These are phyloP conservation scores for Fistularia tabacaria DNA, from an alignment of 2,797 vertebrate species.

Conservation along the genomic window DNA sequence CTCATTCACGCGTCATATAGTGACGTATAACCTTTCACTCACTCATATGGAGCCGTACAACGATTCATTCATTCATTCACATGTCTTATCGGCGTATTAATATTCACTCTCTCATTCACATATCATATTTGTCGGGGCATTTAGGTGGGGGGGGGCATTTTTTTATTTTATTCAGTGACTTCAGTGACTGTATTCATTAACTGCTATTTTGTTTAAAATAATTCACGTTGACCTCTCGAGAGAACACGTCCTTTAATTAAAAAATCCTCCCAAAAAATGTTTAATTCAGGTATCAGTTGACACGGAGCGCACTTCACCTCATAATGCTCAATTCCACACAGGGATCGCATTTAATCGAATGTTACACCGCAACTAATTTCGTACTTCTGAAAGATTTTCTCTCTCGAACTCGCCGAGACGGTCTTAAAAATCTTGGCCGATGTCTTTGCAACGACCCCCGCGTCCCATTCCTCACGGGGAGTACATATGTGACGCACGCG, in stretches of 20 bases:
- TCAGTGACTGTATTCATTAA: not conserved
- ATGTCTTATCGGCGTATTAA: too few relatives aligned
- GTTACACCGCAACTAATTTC: conserved; percentile 3
- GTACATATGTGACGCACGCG: not conserved
- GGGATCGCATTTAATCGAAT: conserved; percentile 25
- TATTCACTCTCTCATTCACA: too few relatives aligned
- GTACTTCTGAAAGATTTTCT: conserved; percentile 1
- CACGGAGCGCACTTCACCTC: conserved; percentile 19
- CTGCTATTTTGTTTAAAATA: conserved; percentile 22
- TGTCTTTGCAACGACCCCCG: not conserved
- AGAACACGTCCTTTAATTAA: conserved; percentile 32
- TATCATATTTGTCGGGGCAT: too few relatives aligned
- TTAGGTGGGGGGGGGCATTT: too few relatives aligned
- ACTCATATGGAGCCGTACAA: too few relatives aligned
- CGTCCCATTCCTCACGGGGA: not conserved
- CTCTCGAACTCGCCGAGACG: conserved; percentile 5
- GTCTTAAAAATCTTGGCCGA: not conserved
- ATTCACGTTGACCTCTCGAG: conserved; percentile 24
- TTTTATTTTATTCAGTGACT: too few relatives aligned
- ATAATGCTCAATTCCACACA: conserved; percentile 3
- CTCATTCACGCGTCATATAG: too few relatives aligned
- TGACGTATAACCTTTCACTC: too few relatives aligned
- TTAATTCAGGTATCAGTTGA: conserved; percentile 26
- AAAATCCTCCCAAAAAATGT: conserved; percentile 26
- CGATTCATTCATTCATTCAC: too few relatives aligned